Conservation (phyloP, 1,140 invertebrate species). For the Drosophila pseudoobscura region DNA sequence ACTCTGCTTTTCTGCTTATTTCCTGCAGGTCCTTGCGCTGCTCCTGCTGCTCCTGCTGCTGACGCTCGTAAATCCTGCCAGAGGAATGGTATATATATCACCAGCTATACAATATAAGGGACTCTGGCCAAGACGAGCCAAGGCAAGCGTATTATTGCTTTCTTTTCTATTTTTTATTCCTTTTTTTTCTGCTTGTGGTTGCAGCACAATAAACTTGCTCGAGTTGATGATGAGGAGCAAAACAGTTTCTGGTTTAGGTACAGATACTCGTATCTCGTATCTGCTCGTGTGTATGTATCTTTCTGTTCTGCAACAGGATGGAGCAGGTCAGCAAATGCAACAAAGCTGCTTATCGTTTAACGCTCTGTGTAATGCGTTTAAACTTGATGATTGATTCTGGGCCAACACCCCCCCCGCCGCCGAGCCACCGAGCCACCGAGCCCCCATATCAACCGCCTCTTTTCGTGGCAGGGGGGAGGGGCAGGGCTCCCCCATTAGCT, state of each 20-base stretch:
- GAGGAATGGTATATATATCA: conserved; percentile 54
- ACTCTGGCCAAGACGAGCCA: conserved; percentile 58
- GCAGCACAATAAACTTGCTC: conserved; percentile 72
- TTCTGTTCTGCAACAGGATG: conserved; percentile 31
- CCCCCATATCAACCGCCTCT: background rate
- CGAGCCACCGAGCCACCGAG: background rate
- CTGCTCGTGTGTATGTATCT: conserved; percentile 45
- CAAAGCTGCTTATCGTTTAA: conserved; percentile 81
- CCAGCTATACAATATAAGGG: conserved; percentile 46
- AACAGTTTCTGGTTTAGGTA: conserved; percentile 22
- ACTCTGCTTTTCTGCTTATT: conserved; percentile 26
- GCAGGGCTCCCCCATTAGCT: conserved; percentile 31
- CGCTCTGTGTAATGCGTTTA: conserved; percentile 79
- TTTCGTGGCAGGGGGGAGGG: no score
- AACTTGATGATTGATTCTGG: conserved; percentile 77
- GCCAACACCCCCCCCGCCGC: conserved; percentile 1
- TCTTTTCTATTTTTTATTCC: background rate
- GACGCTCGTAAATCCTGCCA: conserved; percentile 64
- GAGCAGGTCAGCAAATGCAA: conserved; percentile 62
- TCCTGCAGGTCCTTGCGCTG: conserved; percentile 17
- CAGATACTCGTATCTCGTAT: conserved; percentile 8
- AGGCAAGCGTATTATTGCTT: conserved; percentile 78
- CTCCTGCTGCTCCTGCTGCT: conserved; percentile 7
- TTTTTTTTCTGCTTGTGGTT: conserved; percentile 20
- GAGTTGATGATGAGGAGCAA: conserved; percentile 63